Evolutionary conservation across 1,140 invertebrate species (phyloP).

Genomic region (Antheraea pernyi): DNA sequence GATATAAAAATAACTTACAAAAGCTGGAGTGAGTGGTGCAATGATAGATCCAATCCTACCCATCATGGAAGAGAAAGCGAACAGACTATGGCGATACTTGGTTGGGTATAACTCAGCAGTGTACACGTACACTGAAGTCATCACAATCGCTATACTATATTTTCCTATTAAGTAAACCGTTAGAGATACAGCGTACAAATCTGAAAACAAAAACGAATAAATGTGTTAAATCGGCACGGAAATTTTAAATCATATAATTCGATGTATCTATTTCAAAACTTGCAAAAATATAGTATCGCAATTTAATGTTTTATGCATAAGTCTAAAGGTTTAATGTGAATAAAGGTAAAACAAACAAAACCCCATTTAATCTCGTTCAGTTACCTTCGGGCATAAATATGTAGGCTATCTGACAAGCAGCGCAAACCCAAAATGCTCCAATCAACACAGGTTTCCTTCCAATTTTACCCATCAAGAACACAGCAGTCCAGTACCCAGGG

Average conservation of each 20-base stretch:
- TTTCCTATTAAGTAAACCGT: constrained; percentile 85
- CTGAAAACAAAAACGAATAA: constrained; percentile 11
- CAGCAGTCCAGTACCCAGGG: constrained; percentile 83
- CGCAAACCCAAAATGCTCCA: constrained; percentile 14
- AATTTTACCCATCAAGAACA: constrained; percentile 80
- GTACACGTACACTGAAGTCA: constrained; percentile 84
- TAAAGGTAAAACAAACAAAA: too few relatives aligned
- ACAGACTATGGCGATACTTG: constrained; percentile 81
- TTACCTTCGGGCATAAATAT: constrained; percentile 32
- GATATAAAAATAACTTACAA: constrained; percentile 32
- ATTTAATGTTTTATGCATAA: too few relatives aligned
- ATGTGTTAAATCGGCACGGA: too few relatives aligned
- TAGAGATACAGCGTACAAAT: not conserved
- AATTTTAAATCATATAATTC: too few relatives aligned
- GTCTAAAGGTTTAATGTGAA: too few relatives aligned
- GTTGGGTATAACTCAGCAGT: constrained; percentile 87
- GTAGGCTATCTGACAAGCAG: constrained; percentile 59
- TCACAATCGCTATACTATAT: constrained; percentile 83
- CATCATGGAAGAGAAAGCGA: constrained; percentile 85
- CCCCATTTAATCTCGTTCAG: too few relatives aligned
- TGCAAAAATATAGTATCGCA: too few relatives aligned
- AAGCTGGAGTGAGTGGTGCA: constrained; percentile 81
- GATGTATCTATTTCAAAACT: too few relatives aligned
- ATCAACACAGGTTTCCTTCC: constrained; percentile 82
- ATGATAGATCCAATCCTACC: constrained; percentile 86